Evolutionary conservation across 1,140 invertebrate genomes (phyloP).

Genomic region (Bathynomus jamesi): DNA sequence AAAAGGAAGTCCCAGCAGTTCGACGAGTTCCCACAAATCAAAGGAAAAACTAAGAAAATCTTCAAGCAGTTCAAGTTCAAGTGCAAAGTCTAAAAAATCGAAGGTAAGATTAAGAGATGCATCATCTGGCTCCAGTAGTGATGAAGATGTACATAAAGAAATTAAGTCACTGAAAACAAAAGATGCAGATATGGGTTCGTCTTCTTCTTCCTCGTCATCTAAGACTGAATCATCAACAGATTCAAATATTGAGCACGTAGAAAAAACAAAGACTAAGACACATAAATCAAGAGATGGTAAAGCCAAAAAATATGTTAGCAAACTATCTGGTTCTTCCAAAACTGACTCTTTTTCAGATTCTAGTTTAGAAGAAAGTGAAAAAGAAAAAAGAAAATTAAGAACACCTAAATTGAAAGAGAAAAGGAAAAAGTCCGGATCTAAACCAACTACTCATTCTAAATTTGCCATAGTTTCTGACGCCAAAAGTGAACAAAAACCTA

Average conservation of each 20-base stretch:
- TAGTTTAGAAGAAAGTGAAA: not conserved
- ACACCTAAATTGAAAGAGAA: not conserved
- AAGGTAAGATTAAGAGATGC: not conserved
- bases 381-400: not conserved
- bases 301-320: not conserved
- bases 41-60: not conserved
- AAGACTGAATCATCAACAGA: not conserved
- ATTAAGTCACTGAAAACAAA: not conserved
- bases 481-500: too few species aligned
- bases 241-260: not conserved
- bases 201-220: not conserved
- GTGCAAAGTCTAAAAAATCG: not conserved
- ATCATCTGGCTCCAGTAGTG: not conserved
- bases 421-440: not conserved
- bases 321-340: not conserved
- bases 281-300: too few species aligned
- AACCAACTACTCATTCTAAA: not conserved
- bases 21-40: not conserved
- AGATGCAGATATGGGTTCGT: not conserved
- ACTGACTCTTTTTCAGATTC: not conserved
- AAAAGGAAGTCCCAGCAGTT: not conserved
- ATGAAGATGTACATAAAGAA: not conserved
- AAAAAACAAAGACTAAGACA: not conserved
- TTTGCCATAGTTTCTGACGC: too few species aligned
- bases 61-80: not conserved